Base-by-base conservation (phyloP, 2,888 invertebrate genomes). In the Scaptomyza caliginosa region DNA sequence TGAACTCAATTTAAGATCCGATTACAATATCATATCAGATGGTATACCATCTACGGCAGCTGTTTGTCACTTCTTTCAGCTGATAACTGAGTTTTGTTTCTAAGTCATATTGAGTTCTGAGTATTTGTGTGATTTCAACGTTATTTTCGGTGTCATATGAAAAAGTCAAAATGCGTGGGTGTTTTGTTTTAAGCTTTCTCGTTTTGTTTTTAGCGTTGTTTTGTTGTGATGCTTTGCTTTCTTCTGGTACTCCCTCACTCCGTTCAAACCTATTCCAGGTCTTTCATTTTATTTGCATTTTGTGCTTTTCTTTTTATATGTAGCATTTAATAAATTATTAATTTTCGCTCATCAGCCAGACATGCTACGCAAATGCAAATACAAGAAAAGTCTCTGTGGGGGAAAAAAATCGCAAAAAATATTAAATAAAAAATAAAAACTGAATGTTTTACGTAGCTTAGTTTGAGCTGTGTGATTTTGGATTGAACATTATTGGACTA, bases 301-400 rank as follows among this genome's bases (percentile, higher is more conserved):
- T 67, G 13, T 36, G 54, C 45, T 42, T 45, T 43, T 45, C 23
- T 43, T 42, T 54, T 50, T 84, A 52, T 59, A 45, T 70, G 60
- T 79, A 77, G 78, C 74, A 86, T 81, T 86, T 77, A 81, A 81
- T 81, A 87, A 87, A 87, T 81, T 81, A 87, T 81, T 87, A 81
- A 87, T 74, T 81, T 81, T 68, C 51, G 58, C 57, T 62, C 75
- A 45, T 48, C 70, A 50, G 52, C 32, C 71, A 57, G 46, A 56
- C 81, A 80, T 69, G 67, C 63, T 55, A 83, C 85, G 80, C 69
- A 84, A 83, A 80, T 83, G 64, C n/a, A n/a, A 62, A 50, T 54
- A 72, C 55, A 72, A 32, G 52, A 55, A 71, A 51, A 56, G 17
- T 49, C 43, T 49, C 23, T 23, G 32, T n/a, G 46, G 30, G 43